Percentiles rank a stretch among this genome's conserved stretches.
Conservation (phyloP, 2,888 invertebrate species). For the Drosophila lacicola region DNA sequence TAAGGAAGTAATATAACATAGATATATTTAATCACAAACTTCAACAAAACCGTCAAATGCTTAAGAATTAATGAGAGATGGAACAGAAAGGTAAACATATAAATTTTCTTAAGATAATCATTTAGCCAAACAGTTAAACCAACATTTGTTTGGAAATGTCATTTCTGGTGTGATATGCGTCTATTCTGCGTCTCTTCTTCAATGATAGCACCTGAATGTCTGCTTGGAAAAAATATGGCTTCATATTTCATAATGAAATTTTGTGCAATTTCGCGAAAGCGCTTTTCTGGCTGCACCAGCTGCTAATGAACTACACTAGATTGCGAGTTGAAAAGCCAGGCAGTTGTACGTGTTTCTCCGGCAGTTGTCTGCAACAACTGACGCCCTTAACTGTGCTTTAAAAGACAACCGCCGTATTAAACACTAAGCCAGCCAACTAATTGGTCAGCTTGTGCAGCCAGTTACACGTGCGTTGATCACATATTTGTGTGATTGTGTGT, state of each 20-base stretch:
- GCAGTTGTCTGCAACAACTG: conserved; percentile 8
- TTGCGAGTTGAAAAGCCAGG: conserved; percentile 33
- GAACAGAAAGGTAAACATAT: too few relatives aligned
- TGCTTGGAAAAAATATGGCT: conserved; percentile 18
- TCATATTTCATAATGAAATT: conserved; percentile 32
- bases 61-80: too few relatives aligned
- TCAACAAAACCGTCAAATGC: too few relatives aligned
- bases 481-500: background rate
- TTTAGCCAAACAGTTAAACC: background rate
- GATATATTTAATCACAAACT: too few relatives aligned
- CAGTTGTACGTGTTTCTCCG: conserved; percentile 20
- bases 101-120: background rate
- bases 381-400: conserved; percentile 41
- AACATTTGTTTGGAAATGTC: background rate
- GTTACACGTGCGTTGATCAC: conserved; percentile 10
- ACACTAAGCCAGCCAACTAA: conserved; percentile 48
- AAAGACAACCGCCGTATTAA: conserved; percentile 30
- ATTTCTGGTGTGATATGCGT: background rate
- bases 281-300: conserved; percentile 37
- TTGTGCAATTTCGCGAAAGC: conserved; percentile 30
- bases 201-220: conserved; percentile 8
- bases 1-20: too few relatives aligned
- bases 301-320: conserved; percentile 67
- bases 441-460: conserved; percentile 41
- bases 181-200: conserved; percentile 4